Percentiles rank a stretch among this genome's conserved stretches.
These are phyloP conservation scores for Pseudolaguvia tuberculata DNA, from an alignment of 2,113 vertebrate genomes.

Conservation along the genomic window DNA sequence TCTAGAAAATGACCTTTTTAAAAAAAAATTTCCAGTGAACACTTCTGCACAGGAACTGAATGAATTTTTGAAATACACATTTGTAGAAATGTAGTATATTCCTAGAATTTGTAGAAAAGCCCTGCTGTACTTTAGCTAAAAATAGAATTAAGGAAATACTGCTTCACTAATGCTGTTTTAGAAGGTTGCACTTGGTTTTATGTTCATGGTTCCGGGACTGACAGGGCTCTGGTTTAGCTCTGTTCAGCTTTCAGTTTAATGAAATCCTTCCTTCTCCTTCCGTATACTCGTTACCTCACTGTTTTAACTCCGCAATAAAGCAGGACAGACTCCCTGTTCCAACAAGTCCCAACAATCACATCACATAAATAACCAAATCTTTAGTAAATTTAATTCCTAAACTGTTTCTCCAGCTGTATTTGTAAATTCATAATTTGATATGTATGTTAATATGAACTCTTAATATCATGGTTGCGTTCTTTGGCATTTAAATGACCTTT, in stretches of 20 bases:
- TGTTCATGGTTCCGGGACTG: background rate
- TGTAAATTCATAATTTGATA: background rate
- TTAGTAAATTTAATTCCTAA: background rate
- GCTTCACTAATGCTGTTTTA: too few relatives aligned
- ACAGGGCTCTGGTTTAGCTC: conserved; percentile 25
- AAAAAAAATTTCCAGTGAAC: background rate
- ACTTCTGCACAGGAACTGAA: background rate
- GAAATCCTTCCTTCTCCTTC: conserved; percentile 25
- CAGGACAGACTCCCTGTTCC: background rate
- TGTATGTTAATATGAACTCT: background rate
- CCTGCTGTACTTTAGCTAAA: too few relatives aligned
- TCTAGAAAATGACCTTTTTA: too few relatives aligned
- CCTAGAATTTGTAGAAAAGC: too few relatives aligned
- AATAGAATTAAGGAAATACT: too few relatives aligned
- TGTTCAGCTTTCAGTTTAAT: conserved; percentile 13
- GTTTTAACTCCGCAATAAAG: conserved; percentile 10
- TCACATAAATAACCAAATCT: background rate
- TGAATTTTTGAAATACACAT: background rate
- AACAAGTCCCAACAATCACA: background rate
- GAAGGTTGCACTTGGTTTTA: background rate
- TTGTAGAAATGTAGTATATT: too few relatives aligned
- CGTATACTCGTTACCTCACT: conserved; percentile 29
- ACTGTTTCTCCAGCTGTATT: background rate
- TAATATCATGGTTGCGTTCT: background rate
- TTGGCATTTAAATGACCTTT: background rate